Evolutionary conservation across 53 echinoderm and acorn worm species (phyloP), one percentile per base, ranked within the genome.

Genomic region (Paracentrotus lividus): DNA sequence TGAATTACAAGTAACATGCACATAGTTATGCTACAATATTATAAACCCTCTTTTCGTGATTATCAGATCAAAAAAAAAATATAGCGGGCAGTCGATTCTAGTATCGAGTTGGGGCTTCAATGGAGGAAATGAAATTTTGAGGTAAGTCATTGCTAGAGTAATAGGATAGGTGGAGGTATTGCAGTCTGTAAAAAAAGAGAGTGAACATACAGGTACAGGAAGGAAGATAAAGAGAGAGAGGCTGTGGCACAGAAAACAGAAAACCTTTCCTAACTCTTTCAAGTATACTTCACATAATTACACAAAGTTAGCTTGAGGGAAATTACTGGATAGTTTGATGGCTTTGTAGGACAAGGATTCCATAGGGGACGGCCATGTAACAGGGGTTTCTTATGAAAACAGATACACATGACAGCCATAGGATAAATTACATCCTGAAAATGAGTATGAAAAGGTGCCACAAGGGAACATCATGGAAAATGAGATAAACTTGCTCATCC

Each of bases 281-380:
- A 72, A 38, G 5, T 64, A 18, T 18, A 72, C 36, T 72, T 72
- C 38, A 72, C 72, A 36, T 72, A 40, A 72, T 72, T 72, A 72
- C 72, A 72, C 72, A 72, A 72, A 72, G 2, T 20, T 72, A 72
- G 72, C 72, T 72, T 4, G 72, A 40, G 72, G 72, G 40, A 72
- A 38, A 38, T 72, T 5, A 40, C 67, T 18, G 20, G 40, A 38
- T 16, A 72, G 40, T 40, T 72, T 16, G 72, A 72, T 72, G 72
- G 72, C 36, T 72, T 72, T 72, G 40, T 40, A 40, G 36, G 38
- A 16, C 21, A 40, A 27, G 4, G 38, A 40, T 40, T 72, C 40
- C 72, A 72, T 12, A 40, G 40, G 72, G 72, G 36, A 72, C 8
- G 7, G 36, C 18, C 5, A 72, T 14, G 18, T 29, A 66, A 66